These are phyloP conservation scores for Paracentrotus lividus DNA, from an alignment of 53 echinoderm and acorn worm genomes.

Conservation along the genomic window DNA sequence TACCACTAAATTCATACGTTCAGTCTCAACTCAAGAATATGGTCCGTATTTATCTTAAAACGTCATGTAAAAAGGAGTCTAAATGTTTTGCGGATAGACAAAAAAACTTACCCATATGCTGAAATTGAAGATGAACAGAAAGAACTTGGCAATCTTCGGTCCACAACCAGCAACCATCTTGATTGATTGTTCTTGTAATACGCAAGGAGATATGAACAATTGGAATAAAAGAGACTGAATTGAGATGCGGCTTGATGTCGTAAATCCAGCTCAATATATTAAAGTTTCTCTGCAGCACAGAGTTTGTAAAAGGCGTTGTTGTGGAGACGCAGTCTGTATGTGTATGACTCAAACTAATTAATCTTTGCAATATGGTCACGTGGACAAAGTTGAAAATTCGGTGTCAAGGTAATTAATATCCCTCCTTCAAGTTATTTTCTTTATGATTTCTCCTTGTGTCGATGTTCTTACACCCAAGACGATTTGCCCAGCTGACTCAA, in stretches of 20 bases:
- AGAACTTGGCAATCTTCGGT: slow-evolving; percentile 17
- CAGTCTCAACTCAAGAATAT: too few relatives aligned
- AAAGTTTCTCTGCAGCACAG: not conserved
- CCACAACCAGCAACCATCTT: slow-evolving; percentile 56
- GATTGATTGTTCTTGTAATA: not conserved
- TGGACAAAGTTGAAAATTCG: not conserved
- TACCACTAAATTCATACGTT: too few relatives aligned
- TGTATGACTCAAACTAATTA: not conserved
- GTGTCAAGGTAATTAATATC: not conserved
- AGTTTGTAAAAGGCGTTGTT: not conserved
- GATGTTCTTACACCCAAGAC: not conserved
- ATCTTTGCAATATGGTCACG: not conserved
- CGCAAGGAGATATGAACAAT: not conserved
- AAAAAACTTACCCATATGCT: slow-evolving; percentile 10
- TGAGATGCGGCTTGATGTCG: not conserved
- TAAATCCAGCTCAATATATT: not conserved
- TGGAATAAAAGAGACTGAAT: not conserved
- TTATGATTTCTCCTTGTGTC: not conserved
- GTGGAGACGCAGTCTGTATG: not conserved
- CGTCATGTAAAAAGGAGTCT: too few relatives aligned
- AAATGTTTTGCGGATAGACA: too few relatives aligned
- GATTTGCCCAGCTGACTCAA: not conserved
- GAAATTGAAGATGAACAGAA: slow-evolving; percentile 48
- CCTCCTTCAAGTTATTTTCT: not conserved
- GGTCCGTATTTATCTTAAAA: too few relatives aligned